Percentiles rank a stretch among this genome's conserved stretches.
phyloP scores from a whole-genome alignment of 2,113 vertebrate species.

The Ammospiza nelsoni region DNA sequence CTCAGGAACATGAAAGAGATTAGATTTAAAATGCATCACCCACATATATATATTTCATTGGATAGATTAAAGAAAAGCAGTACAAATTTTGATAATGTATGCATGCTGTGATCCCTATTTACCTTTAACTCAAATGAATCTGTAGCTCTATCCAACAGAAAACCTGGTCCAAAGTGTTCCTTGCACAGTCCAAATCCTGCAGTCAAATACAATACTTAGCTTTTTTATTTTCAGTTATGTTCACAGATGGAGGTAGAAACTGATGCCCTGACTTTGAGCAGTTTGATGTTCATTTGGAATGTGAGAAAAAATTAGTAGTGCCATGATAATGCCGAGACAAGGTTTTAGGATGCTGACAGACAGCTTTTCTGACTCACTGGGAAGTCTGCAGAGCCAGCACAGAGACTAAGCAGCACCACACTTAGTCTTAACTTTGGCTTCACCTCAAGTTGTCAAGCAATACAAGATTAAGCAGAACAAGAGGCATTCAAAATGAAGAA shows the following conservation, averaged over 20 bases:
- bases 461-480: constrained; percentile 13
- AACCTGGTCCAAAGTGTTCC: background rate
- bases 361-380: background rate
- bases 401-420: background rate
- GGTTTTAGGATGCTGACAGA: background rate
- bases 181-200: background rate
- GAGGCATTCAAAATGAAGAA: background rate
- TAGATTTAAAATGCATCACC: background rate
- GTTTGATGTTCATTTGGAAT: background rate
- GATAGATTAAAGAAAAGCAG: background rate
- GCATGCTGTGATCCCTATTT: background rate
- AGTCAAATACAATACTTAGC: background rate
- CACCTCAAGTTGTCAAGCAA: background rate
- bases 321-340: background rate
- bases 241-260: background rate
- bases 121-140: background rate
- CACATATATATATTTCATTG: background rate
- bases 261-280: background rate
- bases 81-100: background rate
- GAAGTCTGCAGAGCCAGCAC: background rate
- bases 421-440: background rate
- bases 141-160: background rate
- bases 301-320: background rate
- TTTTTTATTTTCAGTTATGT: background rate
- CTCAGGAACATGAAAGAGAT: background rate